These are phyloP conservation scores for Morelia viridis DNA, from an alignment of 2,797 vertebrate species.

Conservation along the genomic window DNA sequence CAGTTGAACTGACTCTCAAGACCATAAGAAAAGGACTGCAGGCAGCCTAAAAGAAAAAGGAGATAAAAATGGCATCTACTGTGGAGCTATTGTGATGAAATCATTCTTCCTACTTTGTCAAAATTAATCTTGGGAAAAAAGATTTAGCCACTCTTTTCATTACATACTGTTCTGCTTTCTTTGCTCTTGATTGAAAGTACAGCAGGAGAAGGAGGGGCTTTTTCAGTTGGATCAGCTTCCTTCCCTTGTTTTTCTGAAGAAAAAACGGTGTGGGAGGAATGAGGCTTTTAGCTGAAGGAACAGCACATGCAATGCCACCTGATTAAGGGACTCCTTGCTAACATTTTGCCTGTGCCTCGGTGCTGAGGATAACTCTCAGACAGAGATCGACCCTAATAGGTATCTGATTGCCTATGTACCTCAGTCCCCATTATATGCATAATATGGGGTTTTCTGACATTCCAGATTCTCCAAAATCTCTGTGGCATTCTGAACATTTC, in stretches of 20 bases:
- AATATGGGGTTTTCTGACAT: not conserved
- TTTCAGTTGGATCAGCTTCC: slow-evolving; percentile 26
- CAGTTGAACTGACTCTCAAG: not conserved
- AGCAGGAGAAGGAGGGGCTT: not conserved
- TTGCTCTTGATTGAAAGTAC: slow-evolving; percentile 19
- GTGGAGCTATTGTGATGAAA: not conserved
- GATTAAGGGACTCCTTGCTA: slow-evolving; percentile 37
- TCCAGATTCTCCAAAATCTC: not conserved
- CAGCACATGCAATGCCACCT: slow-evolving; percentile 38
- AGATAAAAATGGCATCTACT: not conserved
- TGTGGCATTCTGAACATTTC: not conserved
- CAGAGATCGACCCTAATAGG: slow-evolving; percentile 29
- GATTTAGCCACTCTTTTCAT: not conserved
- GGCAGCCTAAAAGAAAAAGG: not conserved
- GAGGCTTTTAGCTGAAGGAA: slow-evolving; percentile 27
- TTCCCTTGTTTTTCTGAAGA: not conserved
- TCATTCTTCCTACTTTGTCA: not conserved
- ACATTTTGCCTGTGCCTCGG: slow-evolving; percentile 26
- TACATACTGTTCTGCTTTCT: not conserved
- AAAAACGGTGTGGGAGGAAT: slow-evolving; percentile 24
- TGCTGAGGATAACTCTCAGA: slow-evolving; percentile 20
- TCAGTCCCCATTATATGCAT: not conserved
- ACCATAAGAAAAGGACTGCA: not conserved
- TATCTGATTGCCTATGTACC: not conserved
- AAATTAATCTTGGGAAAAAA: not conserved